These are phyloP conservation scores for Acrocephalus arundinaceus DNA, from an alignment of 2,113 vertebrate genomes.

Conservation along the genomic window DNA sequence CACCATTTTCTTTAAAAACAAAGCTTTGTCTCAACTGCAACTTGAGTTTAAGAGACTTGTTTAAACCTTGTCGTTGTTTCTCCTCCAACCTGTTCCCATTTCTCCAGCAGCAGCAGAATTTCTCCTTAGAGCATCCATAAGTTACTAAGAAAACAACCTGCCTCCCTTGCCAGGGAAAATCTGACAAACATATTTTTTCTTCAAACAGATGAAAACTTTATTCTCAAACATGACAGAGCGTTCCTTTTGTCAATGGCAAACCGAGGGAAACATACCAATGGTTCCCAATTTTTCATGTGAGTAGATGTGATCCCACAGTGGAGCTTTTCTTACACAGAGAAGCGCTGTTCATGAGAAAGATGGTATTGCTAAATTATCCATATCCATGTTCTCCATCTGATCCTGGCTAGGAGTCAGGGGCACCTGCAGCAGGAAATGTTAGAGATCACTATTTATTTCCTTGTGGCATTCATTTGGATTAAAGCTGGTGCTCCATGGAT, in stretches of 20 bases:
- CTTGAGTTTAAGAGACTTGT: not conserved
- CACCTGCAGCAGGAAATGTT: not conserved
- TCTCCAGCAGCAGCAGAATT: constrained; percentile 71
- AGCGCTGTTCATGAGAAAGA: constrained; percentile 82
- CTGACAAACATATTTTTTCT: constrained; percentile 76
- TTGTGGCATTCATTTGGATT: not conserved
- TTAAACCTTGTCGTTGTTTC: constrained; percentile 10
- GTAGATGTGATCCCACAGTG: constrained; percentile 67
- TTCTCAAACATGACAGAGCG: constrained; percentile 97
- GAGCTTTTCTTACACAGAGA: constrained; percentile 71
- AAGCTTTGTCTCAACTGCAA: not conserved
- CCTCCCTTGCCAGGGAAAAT: not conserved
- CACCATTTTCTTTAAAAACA: not conserved
- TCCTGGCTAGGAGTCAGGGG: not conserved
- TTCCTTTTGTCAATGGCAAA: constrained; percentile 99
- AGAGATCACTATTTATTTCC: not conserved
- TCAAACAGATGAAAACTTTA: constrained; percentile 98
- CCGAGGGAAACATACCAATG: constrained; percentile 98
- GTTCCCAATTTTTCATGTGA: constrained; percentile 99
- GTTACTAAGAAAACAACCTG: constrained; percentile 47
- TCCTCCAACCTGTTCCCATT: constrained; percentile 48
- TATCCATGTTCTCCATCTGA: not conserved
- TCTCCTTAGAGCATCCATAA: constrained; percentile 65
- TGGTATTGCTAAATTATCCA: constrained; percentile 56
- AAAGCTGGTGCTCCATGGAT: not conserved